Percentiles rank a stretch among this genome's conserved stretches.
phyloP scores from a whole-genome alignment of 2,113 vertebrate genomes.

The Catagonus wagneri region DNA sequence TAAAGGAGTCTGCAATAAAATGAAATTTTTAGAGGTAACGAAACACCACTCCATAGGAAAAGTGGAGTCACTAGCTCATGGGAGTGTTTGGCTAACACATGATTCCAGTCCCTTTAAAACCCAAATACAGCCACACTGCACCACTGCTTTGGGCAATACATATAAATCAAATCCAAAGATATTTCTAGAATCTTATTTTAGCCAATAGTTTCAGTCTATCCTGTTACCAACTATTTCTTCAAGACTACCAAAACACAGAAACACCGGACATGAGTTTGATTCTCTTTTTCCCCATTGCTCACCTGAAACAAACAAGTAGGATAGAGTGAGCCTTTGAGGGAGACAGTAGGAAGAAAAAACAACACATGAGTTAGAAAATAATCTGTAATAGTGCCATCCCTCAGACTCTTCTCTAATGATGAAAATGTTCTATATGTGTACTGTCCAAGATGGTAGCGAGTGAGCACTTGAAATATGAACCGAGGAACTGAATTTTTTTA shows the following conservation, averaged over 20 bases:
- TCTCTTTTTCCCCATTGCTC: not conserved
- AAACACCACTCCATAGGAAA: conserved; percentile 38
- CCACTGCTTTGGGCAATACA: not conserved
- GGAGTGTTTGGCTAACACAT: not conserved
- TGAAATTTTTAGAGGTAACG: conserved; percentile 40
- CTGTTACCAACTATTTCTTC: conserved; percentile 27
- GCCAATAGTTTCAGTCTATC: not conserved
- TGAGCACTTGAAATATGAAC: not conserved
- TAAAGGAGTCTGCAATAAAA: not conserved
- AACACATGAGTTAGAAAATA: not conserved
- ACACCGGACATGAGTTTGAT: not conserved
- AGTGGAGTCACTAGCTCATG: not conserved
- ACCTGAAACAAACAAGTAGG: not conserved
- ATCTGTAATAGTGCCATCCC: not conserved
- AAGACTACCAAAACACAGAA: not conserved
- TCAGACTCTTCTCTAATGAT: conserved; percentile 11
- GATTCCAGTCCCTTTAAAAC: conserved; percentile 16
- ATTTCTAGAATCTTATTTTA: conserved; percentile 55
- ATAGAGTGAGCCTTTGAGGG: conserved; percentile 35
- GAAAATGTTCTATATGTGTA: not conserved
- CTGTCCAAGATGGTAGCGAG: not conserved
- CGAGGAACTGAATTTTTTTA: not conserved
- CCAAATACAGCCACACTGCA: not conserved
- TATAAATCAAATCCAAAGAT: conserved; percentile 36
- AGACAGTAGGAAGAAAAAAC: not conserved